phyloP scores from a whole-genome alignment of 92 coral and sea anemone genomes.

The Actinostola sp. region DNA sequence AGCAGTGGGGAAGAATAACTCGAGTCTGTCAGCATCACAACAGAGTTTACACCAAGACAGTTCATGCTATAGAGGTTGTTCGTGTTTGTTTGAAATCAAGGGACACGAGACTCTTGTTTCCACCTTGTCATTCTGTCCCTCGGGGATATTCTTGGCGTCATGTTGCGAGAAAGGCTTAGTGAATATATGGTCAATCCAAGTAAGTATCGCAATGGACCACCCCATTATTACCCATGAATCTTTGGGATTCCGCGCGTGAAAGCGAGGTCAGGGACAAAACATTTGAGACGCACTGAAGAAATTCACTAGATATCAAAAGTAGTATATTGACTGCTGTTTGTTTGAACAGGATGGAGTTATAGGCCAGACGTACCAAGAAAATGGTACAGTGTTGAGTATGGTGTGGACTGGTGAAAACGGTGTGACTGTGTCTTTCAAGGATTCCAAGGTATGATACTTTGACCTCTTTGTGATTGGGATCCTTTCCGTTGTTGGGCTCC shows the following conservation, averaged over 20 bases:
- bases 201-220: slow-evolving; percentile 14
- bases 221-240: too few relatives aligned
- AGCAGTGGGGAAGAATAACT: slow-evolving; percentile 26
- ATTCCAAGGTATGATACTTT: slow-evolving; percentile 44
- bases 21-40: slow-evolving; percentile 24
- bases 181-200: slow-evolving; percentile 80
- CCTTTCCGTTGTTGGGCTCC: not conserved
- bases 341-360: slow-evolving; percentile 72
- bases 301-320: not conserved
- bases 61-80: not conserved
- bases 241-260: too few relatives aligned
- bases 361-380: slow-evolving; percentile 72
- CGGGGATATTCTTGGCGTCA: slow-evolving; percentile 75
- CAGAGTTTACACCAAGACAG: slow-evolving; percentile 14
- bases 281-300: too few relatives aligned
- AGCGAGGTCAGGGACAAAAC: too few relatives aligned
- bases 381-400: slow-evolving; percentile 53
- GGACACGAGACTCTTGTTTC: slow-evolving; percentile 74
- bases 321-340: not conserved
- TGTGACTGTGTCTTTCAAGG: slow-evolving; percentile 66
- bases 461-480: not conserved
- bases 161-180: slow-evolving; percentile 77
- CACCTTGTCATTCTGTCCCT: slow-evolving; percentile 57
- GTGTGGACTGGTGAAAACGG: slow-evolving; percentile 87
- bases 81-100: slow-evolving; percentile 49